A percentile compares a stretch with the other conserved stretches of the same genome.
Conservation (phyloP, 92 coral and sea anemone species). For the Epizoanthus stellaris region DNA sequence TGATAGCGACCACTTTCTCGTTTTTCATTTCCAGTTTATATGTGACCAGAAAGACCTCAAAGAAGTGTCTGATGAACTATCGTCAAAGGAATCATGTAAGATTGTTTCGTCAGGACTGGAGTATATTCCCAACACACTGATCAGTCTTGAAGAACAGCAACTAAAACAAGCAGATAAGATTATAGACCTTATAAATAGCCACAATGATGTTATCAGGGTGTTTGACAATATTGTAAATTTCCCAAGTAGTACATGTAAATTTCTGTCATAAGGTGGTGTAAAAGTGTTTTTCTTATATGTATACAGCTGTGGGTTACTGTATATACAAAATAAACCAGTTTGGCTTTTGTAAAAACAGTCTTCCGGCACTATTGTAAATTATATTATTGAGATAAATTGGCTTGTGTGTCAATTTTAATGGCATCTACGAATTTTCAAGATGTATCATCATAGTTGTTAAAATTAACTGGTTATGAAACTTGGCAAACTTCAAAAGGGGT, state of each 20-base stretch:
- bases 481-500: no score
- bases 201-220: constrained; percentile 84
- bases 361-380: no score
- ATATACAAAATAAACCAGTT: no score
- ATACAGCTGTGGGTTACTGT: no score
- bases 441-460: no score
- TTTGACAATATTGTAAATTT: constrained; percentile 88
- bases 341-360: no score
- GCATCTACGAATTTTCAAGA: no score
- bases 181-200: constrained; percentile 80
- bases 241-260: constrained; percentile 89
- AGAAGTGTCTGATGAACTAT: constrained; percentile 75
- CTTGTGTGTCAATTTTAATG: no score
- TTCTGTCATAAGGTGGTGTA: constrained; percentile 2
- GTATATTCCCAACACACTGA: constrained; percentile 79
- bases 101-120: constrained; percentile 80
- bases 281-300: no score
- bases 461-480: no score
- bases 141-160: constrained; percentile 69
- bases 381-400: no score
- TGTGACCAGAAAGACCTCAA: constrained; percentile 83
- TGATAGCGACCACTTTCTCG: neutral
- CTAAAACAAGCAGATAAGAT: constrained; percentile 83
- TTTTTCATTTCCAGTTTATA: constrained; percentile 75
- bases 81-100: constrained; percentile 57